Conservation (phyloP, 2,113 vertebrate genomes). For the Dromaius novaehollandiae region DNA sequence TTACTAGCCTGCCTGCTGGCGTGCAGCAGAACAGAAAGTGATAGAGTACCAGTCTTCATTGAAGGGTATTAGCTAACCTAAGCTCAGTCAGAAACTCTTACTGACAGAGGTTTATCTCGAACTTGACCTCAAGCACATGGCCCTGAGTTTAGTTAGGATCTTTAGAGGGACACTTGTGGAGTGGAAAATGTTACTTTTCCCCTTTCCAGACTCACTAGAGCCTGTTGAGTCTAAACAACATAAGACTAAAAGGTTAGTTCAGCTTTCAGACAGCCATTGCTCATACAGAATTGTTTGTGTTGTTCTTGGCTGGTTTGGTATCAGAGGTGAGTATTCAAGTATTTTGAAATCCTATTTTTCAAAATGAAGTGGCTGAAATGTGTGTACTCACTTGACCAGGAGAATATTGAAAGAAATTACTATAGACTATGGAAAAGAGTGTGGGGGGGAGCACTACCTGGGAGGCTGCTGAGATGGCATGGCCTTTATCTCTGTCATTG, state of each 20-base stretch:
- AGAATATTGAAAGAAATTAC: background rate
- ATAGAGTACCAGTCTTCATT: too few relatives aligned
- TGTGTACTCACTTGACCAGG: background rate
- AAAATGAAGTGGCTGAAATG: background rate
- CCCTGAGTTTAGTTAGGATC: background rate
- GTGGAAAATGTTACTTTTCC: background rate
- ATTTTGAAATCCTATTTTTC: background rate
- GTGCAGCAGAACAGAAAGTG: background rate
- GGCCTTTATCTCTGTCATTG: background rate
- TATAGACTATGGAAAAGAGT: rapidly evolving
- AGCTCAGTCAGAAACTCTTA: background rate
- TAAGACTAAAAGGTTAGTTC: background rate
- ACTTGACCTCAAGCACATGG: background rate
- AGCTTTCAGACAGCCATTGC: rapidly evolving
- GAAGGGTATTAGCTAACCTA: background rate
- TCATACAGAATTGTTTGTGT: background rate
- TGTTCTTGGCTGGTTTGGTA: background rate
- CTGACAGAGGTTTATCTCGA: background rate
- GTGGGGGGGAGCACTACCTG: background rate
- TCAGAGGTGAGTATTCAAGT: background rate
- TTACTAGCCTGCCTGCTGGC: background rate
- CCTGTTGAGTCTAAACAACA: rapidly evolving
- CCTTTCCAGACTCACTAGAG: background rate
- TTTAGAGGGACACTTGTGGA: background rate
- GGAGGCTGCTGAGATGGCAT: rapidly evolving